Conservation (phyloP, 2,888 invertebrate genomes). For the Bellardia pandia region DNA sequence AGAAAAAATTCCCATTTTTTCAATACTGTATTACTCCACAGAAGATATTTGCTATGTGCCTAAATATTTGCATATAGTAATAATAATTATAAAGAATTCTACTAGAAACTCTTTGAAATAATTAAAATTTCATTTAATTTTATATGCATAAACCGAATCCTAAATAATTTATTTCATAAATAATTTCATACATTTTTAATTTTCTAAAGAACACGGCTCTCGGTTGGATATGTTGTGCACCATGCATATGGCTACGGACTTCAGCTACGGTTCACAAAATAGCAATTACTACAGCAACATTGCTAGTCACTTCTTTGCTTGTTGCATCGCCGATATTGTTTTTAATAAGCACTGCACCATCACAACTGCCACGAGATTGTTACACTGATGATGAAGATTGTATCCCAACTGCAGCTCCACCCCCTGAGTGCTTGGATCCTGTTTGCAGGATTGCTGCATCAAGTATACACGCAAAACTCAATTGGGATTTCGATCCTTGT, state of each 20-base stretch:
- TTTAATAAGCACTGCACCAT: slow-evolving; percentile 85
- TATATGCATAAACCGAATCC: no score
- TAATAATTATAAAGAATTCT: no score
- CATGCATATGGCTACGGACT: slow-evolving; percentile 86
- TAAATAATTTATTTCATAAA: no score
- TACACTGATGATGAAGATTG: slow-evolving; percentile 82
- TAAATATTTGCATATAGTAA: no score
- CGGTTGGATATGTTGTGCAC: slow-evolving; percentile 86
- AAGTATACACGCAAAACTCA: slow-evolving; percentile 82
- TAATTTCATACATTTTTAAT: no score
- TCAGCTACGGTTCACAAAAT: slow-evolving; percentile 87
- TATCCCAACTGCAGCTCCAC: slow-evolving; percentile 80
- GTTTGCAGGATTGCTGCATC: slow-evolving; percentile 82
- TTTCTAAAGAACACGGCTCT: slow-evolving; percentile 81
- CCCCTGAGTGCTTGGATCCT: slow-evolving; percentile 81
- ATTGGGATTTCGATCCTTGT: slow-evolving; percentile 84
- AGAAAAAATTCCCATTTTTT: no score
- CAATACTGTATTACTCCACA: no score
- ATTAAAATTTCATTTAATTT: no score
- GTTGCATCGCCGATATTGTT: slow-evolving; percentile 87
- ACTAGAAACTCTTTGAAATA: no score
- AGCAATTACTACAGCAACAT: slow-evolving; percentile 86
- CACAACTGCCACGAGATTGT: slow-evolving; percentile 82
- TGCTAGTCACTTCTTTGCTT: slow-evolving; percentile 86
- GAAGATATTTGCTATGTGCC: no score